Percentiles rank a stretch among this genome's conserved stretches.
These are phyloP conservation scores for Cynoglossus semilaevis DNA, from an alignment of 2,113 vertebrate genomes.

Conservation along the genomic window DNA sequence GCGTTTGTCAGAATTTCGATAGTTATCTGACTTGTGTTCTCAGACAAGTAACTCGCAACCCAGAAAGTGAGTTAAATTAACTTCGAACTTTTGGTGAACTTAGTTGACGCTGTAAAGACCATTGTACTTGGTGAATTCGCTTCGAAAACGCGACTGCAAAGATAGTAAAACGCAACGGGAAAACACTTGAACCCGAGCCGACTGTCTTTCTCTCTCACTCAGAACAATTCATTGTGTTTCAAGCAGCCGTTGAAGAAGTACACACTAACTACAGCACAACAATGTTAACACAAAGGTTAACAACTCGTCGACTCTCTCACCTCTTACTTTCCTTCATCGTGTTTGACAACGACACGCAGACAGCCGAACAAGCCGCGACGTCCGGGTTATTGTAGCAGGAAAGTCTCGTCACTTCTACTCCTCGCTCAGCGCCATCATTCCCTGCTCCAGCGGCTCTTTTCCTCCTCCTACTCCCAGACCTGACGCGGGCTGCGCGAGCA, in stretches of 20 bases:
- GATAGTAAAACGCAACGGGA: constrained; percentile 37
- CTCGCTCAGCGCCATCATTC: constrained; percentile 74
- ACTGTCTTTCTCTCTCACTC: constrained; percentile 2
- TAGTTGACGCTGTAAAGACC: not conserved
- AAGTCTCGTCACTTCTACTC: constrained; percentile 64
- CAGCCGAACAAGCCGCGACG: constrained; percentile 3
- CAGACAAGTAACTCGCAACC: constrained; percentile 1
- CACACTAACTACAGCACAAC: not conserved
- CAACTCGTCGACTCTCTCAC: constrained; percentile 45
- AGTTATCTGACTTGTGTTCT: constrained; percentile 10
- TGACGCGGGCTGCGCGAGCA: constrained; percentile 65
- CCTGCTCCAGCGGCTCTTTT: constrained; percentile 56
- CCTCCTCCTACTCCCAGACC: constrained; percentile 64
- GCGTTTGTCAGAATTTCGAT: constrained; percentile 8
- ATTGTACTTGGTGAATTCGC: not conserved
- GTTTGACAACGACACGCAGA: constrained; percentile 12
- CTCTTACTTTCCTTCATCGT: constrained; percentile 50
- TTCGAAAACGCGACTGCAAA: constrained; percentile 1
- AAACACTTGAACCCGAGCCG: constrained; percentile 11
- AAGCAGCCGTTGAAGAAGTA: constrained; percentile 25
- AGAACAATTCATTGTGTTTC: constrained; percentile 57
- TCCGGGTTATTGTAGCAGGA: constrained; percentile 42
- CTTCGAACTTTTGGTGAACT: not conserved
- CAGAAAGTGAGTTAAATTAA: constrained; percentile 8
- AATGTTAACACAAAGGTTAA: constrained; percentile 1